Base-by-base conservation (phyloP, 1,140 invertebrate genomes). In the Achroia grisella region DNA sequence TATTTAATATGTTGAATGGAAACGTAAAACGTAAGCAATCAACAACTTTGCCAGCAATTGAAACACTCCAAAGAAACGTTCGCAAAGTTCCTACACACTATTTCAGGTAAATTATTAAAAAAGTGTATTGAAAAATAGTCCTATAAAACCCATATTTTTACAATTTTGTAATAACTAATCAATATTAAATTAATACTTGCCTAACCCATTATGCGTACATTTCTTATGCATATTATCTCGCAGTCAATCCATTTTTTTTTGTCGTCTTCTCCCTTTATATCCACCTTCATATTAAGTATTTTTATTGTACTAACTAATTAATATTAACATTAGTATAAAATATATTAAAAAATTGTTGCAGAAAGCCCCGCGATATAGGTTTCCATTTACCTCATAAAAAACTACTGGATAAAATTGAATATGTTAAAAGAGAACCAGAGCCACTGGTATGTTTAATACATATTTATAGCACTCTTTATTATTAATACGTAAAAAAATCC, bases 301-400 rank as follows among this genome's bases (percentile, higher is more conserved):
- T n/a, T n/a, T n/a, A n/a, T n/a, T n/a, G n/a, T n/a, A n/a, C n/a
- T n/a, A n/a, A n/a, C n/a, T n/a, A n/a, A n/a, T n/a, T n/a, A n/a
- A n/a, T n/a, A n/a, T n/a, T n/a, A n/a, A n/a, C n/a, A n/a, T n/a
- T 23, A 23, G 14, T 15, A 13, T 34, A 32, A 15, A 29, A 23
- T 43, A 23, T 42, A 27, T 37, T 3, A 23, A 23, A 23, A 23
- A 23, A 23, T 43, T 49, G 47, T 86, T 86, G 39, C 56, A 89
- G 87, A 45, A 78, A 76, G 46, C 48, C 72, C 4, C 58, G 74
- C 39, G 84, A 86, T 31, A 81, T 90, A 29, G 83, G 88, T 1
- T 89, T 89, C 59, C 88, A 89, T 55, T 63, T 87, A 44, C 89
- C 89, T 0, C 89, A 90, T 49, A 88, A 84, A 34, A 88, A 87